Conservation (phyloP, 1,140 invertebrate genomes). For the Diuraphis noxia region DNA sequence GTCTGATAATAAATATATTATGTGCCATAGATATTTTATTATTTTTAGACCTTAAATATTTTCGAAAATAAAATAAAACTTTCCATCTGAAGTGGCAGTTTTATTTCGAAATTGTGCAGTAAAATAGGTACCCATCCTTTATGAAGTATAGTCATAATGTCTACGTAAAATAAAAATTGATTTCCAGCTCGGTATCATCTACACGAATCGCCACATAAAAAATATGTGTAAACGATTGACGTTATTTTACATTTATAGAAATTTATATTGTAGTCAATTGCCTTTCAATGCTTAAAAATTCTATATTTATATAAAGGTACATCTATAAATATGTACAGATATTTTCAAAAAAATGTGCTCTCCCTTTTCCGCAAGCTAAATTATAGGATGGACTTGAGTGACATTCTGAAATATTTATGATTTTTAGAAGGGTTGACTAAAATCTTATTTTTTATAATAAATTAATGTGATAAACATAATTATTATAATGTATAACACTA, state of each 20-base stretch:
- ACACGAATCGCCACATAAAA: background rate
- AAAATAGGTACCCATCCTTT: background rate
- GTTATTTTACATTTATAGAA: background rate
- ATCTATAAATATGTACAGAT: no score
- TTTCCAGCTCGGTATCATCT: background rate
- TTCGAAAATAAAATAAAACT: background rate
- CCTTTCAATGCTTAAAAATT: background rate
- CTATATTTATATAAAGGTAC: no score
- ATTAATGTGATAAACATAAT: background rate
- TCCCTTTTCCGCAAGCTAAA: background rate
- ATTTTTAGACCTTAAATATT: background rate
- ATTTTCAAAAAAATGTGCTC: no score
- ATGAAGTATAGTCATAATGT: background rate
- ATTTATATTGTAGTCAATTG: background rate
- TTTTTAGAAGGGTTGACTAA: background rate
- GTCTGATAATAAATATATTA: background rate
- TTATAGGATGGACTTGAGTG: background rate
- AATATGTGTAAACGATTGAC: background rate
- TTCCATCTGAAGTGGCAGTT: background rate
- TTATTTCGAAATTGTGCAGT: background rate
- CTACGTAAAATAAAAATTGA: background rate
- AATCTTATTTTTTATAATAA: background rate
- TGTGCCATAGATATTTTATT: background rate
- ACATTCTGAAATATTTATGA: no score
- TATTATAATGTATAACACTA: background rate